phyloP scores from a whole-genome alignment of 2,888 invertebrate genomes.

The Agrotis puta region DNA sequence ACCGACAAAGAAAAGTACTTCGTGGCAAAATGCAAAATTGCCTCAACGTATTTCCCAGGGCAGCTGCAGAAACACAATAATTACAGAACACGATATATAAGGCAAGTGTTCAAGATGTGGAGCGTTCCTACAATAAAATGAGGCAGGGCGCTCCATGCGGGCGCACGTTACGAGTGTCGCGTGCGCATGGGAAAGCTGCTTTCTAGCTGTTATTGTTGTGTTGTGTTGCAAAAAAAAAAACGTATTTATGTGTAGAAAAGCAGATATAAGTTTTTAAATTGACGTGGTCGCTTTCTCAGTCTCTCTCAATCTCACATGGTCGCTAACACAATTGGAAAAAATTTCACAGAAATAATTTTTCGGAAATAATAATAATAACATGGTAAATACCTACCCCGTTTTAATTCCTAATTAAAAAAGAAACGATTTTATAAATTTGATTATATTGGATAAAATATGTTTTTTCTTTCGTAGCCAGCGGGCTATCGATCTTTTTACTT shows the following conservation, averaged over 20 bases:
- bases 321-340: too few relatives aligned
- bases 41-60: slow-evolving; percentile 42
- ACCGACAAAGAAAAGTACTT: slow-evolving; percentile 14
- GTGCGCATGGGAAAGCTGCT: slow-evolving; percentile 64
- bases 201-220: slow-evolving; percentile 36
- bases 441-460: too few relatives aligned
- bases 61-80: slow-evolving; percentile 57
- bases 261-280: neutral
- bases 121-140: slow-evolving; percentile 68
- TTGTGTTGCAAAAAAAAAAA: slow-evolving; percentile 30
- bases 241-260: neutral
- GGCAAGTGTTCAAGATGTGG: slow-evolving; percentile 63
- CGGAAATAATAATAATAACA: too few relatives aligned
- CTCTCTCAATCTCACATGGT: too few relatives aligned
- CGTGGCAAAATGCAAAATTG: slow-evolving; percentile 28
- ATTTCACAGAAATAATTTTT: too few relatives aligned
- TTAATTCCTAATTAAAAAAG: too few relatives aligned
- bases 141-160: slow-evolving; percentile 83
- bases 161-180: slow-evolving; percentile 71
- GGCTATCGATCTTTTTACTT: neutral
- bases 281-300: too few relatives aligned
- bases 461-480: too few relatives aligned
- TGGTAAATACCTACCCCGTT: too few relatives aligned
- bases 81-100: slow-evolving; percentile 51
- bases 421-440: too few relatives aligned